Base-by-base conservation (phyloP, 1,140 invertebrate genomes). In the Elymnias hypermnestra region DNA sequence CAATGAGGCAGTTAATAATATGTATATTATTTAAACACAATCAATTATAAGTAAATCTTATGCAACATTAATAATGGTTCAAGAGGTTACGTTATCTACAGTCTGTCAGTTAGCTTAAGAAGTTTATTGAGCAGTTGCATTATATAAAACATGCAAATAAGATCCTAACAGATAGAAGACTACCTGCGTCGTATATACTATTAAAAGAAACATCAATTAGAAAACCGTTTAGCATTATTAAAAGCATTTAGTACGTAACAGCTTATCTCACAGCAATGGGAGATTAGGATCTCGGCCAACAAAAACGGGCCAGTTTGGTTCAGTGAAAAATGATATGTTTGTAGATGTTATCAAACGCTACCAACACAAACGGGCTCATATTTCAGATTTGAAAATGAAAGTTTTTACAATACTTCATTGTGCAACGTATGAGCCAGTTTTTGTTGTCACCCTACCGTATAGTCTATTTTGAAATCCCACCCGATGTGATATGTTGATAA, bases 291-390 rank as follows among this genome's bases (percentile, higher is more conserved):
- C 51, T 36, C 21, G 15, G 28, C 43, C n/a, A n/a, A 41, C 12
- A n/a, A 29, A 33, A 53, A 28, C 28, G 31, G 41, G 39, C 44
- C 36, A 56, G 63, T 53, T 63, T 57, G 69, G 71, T 74, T 65
- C 60, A 70, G 63, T 78, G 75, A 74, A 78, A 78, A 74, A 66
- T 67, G 72, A 78, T 78, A 75, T 73, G 66, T 78, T 78, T 73
- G 53, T 66, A 64, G 74, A 78, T 78, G 35, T 50, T 60, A 75
- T 75, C 72, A 60, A 14, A 49, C 14, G 48, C 61, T 64, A 58
- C 54, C 42, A 52, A 49, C 36, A 41, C 35, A 42, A 21, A 10
- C 9, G 13, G 38, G 45, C 35, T 48, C 52, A 33, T 14, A 33
- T 54, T 42, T 43, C 47, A 21, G 4, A 33, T 26, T 25, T 35